Evolutionary conservation across 2,113 vertebrate species (phyloP), one percentile per base, ranked within the genome.

Genomic region (Thermophis baileyi): DNA sequence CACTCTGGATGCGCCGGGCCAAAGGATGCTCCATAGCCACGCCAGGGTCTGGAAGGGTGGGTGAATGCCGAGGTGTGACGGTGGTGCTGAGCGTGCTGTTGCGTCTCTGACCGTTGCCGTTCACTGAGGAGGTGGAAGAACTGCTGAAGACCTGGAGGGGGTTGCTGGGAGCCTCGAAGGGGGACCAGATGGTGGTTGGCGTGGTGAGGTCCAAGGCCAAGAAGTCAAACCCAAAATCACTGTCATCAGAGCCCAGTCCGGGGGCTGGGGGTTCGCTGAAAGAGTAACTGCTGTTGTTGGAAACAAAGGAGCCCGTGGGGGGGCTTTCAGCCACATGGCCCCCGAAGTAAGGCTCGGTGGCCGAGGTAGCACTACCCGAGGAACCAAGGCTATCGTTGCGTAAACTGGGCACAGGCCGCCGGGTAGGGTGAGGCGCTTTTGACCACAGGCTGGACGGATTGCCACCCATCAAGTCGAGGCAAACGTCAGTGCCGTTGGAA

Each of bases 401-500:
- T 40, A 98, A 96, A 54, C 96, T 3, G 0, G 94, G 27, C 0
- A 97, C 81, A 30, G 96, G 93, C 74, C 96, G 93, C 88, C 96
- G 97, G 3, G 95, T 90, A 0, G 97, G 96, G 94, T 96, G 97
- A 1, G 97, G 96, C 0, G 97, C 98, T n/a, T 99, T 98, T 87
- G 98, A 98, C 99, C 99, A 99, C 12, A 99, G 97, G 1, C 94
- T 50, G 4, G 96, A 96, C 0, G 98, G 93, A 0, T 97, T 91
- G 53, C 69, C 46, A 18, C 98, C 98, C 14, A 99, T 98, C 92
- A 98, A 97, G 88, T 99, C 99, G 4, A 99, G 97, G 94, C 99
- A 99, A 91, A 99, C 99, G 1, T 99, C 99, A 0, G 99, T 99
- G 97, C 99, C 99, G 0, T 99, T 99, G 96, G 98, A 98, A 95